phyloP scores from a whole-genome alignment of 2,888 invertebrate species.

The Phymatocera aterrima region DNA sequence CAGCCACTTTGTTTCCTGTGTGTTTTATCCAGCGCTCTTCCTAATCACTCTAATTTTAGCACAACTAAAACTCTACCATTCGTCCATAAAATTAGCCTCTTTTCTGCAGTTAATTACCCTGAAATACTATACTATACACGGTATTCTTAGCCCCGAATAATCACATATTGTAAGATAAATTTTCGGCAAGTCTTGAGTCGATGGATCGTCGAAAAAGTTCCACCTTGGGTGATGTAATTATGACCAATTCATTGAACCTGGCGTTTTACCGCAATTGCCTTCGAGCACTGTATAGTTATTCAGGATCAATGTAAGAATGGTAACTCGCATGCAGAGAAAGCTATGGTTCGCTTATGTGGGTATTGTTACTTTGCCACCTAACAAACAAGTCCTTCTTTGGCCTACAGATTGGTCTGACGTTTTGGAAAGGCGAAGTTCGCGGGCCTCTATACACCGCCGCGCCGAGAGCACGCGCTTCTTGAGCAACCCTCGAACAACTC shows the following conservation, averaged over 20 bases:
- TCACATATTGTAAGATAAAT: background rate
- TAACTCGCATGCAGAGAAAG: background rate
- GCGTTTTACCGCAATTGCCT: background rate
- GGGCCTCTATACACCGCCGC: background rate
- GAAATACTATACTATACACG: background rate
- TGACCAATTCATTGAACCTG: background rate
- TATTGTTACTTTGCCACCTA: background rate
- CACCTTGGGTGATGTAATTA: background rate
- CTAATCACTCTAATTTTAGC: background rate
- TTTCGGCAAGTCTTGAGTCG: background rate
- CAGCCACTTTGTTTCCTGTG: background rate
- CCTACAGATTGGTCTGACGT: constrained; percentile 29
- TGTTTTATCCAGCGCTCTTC: background rate
- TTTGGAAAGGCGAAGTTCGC: background rate
- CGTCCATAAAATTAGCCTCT: background rate
- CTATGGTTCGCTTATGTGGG: constrained; percentile 1
- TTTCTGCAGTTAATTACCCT: background rate
- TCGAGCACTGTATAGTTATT: background rate
- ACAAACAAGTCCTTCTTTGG: background rate
- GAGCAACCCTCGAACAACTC: constrained; percentile 22
- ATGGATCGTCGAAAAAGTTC: constrained; percentile 1
- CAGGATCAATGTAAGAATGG: background rate
- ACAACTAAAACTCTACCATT: background rate
- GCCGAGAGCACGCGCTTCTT: background rate
- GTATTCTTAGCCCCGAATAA: background rate